Evolutionary conservation across 1,140 invertebrate genomes (phyloP).

Genomic region (Ylistrum balloti): DNA sequence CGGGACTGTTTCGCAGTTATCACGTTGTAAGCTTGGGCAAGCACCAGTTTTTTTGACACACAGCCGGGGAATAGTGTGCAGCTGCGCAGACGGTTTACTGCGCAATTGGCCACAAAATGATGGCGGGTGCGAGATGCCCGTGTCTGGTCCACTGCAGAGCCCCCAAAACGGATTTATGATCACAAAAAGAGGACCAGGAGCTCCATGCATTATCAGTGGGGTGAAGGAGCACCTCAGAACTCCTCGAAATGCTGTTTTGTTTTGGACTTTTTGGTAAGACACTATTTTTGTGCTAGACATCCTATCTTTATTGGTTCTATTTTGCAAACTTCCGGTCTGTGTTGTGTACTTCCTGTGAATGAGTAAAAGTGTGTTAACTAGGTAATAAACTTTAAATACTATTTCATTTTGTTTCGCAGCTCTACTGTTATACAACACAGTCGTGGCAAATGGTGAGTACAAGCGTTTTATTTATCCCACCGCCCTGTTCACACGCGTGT

Average conservation of each 20-base stretch:
- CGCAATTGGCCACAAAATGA: constrained; percentile 55
- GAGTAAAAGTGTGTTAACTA: not conserved
- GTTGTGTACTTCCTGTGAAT: constrained; percentile 49
- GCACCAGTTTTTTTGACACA: constrained; percentile 28
- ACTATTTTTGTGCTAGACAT: not conserved
- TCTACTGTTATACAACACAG: constrained; percentile 61
- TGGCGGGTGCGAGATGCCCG: constrained; percentile 47
- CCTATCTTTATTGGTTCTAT: constrained; percentile 19
- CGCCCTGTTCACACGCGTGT: not conserved
- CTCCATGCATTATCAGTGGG: constrained; percentile 59
- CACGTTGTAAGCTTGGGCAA: not conserved
- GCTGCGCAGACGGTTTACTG: constrained; percentile 57
- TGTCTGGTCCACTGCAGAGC: constrained; percentile 18
- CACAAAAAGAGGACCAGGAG: constrained; percentile 49
- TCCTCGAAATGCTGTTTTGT: constrained; percentile 61
- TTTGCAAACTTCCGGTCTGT: constrained; percentile 44
- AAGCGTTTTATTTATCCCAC: not conserved
- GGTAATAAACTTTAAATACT: constrained; percentile 28
- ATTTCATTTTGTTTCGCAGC: constrained; percentile 54
- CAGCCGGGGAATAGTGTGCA: constrained; percentile 44
- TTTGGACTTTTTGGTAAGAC: constrained; percentile 64
- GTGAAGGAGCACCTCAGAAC: constrained; percentile 56
- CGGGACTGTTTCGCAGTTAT: not conserved
- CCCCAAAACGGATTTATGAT: constrained; percentile 56
- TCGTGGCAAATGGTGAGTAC: constrained; percentile 60